Evolutionary conservation across 2,888 invertebrate genomes (phyloP).

Genomic region (Glomeris marginata): DNA sequence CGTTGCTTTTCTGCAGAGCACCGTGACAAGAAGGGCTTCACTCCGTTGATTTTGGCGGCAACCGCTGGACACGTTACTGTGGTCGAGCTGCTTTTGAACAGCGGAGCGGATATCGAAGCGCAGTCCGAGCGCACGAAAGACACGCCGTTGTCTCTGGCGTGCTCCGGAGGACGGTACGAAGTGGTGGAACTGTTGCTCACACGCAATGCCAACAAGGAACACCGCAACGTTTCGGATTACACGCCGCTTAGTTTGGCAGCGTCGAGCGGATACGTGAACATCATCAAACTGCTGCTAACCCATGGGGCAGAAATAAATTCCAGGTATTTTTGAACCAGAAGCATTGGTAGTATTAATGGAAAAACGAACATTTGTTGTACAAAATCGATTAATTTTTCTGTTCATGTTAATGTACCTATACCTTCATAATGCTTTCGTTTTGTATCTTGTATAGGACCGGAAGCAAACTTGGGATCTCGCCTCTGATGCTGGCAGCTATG

Average conservation of each 20-base stretch:
- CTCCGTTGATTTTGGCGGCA: conserved; percentile 90
- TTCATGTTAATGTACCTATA: conserved; percentile 6
- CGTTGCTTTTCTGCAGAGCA: conserved; percentile 50
- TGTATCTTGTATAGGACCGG: conserved; percentile 51
- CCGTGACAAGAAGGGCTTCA: conserved; percentile 97
- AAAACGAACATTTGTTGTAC: not conserved
- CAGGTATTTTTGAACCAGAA: conserved; percentile 22
- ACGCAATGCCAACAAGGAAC: conserved; percentile 89
- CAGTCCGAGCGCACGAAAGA: conserved; percentile 98
- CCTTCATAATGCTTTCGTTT: conserved; percentile 20
- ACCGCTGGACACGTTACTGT: conserved; percentile 88
- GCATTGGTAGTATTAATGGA: not conserved
- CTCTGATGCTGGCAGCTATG: conserved; percentile 98
- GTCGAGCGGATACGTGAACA: conserved; percentile 96
- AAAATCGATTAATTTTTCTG: conserved; percentile 12
- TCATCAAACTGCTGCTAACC: conserved; percentile 80
- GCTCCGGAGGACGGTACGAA: conserved; percentile 93
- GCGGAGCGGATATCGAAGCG: conserved; percentile 94
- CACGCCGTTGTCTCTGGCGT: conserved; percentile 91
- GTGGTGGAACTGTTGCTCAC: conserved; percentile 76
- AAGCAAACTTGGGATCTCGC: conserved; percentile 94
- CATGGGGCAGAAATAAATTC: conserved; percentile 98
- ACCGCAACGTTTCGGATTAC: conserved; percentile 97
- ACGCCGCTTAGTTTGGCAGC: conserved; percentile 98
- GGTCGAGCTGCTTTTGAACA: conserved; percentile 82